Conservation (phyloP, 2,888 invertebrate species). For the Agrotis ipsilon region DNA sequence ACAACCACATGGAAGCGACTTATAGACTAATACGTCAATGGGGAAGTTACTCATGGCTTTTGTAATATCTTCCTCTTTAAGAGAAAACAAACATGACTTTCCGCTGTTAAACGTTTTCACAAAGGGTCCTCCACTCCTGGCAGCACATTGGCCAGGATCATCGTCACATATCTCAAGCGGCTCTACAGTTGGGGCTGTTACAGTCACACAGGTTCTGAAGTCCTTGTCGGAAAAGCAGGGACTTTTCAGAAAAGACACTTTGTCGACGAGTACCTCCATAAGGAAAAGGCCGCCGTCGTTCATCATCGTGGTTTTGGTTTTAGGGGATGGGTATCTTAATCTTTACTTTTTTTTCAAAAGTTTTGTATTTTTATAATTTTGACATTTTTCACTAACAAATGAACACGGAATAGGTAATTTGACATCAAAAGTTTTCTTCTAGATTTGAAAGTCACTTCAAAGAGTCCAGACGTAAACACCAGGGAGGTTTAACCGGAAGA, state of each 20-base stretch:
- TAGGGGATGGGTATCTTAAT: conserved; percentile 81
- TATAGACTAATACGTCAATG: conserved; percentile 90
- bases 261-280: conserved; percentile 92
- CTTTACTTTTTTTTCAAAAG: conserved; percentile 62
- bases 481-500: conserved; percentile 10
- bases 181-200: conserved; percentile 91
- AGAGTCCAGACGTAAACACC: background rate
- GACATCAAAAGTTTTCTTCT: conserved; percentile 41
- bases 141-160: conserved; percentile 84
- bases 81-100: conserved; percentile 93
- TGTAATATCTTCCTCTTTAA: conserved; percentile 90
- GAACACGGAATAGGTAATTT: conserved; percentile 47
- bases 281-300: conserved; percentile 92
- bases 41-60: conserved; percentile 90
- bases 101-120: conserved; percentile 91
- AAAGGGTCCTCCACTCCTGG: conserved; percentile 82
- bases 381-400: conserved; percentile 72
- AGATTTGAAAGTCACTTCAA: conserved; percentile 5
- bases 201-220: conserved; percentile 92
- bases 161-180: conserved; percentile 92
- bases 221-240: conserved; percentile 86
- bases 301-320: conserved; percentile 71
- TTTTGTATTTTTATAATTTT: conserved; percentile 70
- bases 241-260: conserved; percentile 81
- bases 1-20: conserved; percentile 92